A percentile compares a stretch with the other conserved stretches of the same genome.
Conservation (phyloP, 2,888 invertebrate genomes). For the Agrotis segetum region DNA sequence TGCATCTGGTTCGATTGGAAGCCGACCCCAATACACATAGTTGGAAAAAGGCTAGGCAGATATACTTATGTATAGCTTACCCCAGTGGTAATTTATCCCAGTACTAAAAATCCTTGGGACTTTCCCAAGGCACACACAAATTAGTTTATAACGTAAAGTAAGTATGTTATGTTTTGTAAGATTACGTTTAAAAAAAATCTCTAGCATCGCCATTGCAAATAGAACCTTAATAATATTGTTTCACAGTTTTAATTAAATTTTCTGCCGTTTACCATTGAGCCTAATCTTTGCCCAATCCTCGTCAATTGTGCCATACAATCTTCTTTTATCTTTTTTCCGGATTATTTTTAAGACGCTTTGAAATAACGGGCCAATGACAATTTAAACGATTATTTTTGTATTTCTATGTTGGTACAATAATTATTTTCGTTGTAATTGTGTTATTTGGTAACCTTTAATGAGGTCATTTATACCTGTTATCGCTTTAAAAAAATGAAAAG, state of each 20-base stretch:
- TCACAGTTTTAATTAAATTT: conserved; percentile 59
- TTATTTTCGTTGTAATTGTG: neutral
- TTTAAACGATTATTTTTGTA: conserved; percentile 20
- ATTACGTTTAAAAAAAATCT: neutral
- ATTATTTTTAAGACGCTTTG: conserved; percentile 33
- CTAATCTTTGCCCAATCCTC: conserved; percentile 49
- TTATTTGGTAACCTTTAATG: conserved; percentile 2
- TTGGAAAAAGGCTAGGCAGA: too few species aligned
- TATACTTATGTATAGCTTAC: too few species aligned
- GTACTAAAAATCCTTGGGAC: too few species aligned
- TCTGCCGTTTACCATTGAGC: conserved; percentile 46
- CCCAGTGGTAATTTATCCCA: too few species aligned
- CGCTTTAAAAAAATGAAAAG: neutral
- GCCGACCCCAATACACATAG: too few species aligned
- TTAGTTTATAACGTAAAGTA: too few species aligned
- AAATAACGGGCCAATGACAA: conserved; percentile 16
- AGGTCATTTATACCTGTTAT: neutral
- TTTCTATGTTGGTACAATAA: neutral
- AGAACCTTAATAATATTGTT: conserved; percentile 40
- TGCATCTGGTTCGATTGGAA: too few species aligned
- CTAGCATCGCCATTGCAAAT: neutral
- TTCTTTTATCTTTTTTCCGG: conserved; percentile 41
- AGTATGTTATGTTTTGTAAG: neutral
- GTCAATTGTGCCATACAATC: conserved; percentile 41
- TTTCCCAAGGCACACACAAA: too few species aligned